A percentile compares a stretch with the other conserved stretches of the same genome.
Conservation (phyloP, 2,888 invertebrate species). For the Adela reaumurella region DNA sequence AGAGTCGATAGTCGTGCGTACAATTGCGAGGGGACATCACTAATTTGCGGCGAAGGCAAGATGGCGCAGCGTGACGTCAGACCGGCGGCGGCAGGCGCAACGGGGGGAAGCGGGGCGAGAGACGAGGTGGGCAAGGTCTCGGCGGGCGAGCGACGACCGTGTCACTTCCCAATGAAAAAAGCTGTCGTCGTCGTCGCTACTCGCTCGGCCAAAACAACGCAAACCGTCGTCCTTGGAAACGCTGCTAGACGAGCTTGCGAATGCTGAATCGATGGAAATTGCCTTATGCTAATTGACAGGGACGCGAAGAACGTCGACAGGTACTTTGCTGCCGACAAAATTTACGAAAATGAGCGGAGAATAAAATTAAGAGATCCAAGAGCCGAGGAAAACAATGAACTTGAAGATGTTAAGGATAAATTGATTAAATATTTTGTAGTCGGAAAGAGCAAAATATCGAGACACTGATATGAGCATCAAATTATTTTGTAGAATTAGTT, state of each 20-base stretch:
- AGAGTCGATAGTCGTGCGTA: constrained; percentile 25
- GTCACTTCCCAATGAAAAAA: constrained; percentile 50
- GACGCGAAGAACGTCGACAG: neutral
- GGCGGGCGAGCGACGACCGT: constrained; percentile 32
- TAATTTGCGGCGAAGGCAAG: constrained; percentile 26
- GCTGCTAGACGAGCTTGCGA: constrained; percentile 9
- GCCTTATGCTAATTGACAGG: neutral
- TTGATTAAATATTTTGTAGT: no score
- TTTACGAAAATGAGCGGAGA: no score
- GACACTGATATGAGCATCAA: no score
- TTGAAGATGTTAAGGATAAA: no score
- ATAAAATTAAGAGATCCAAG: no score
- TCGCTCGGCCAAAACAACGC: constrained; percentile 23
- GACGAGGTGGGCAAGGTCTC: constrained; percentile 35
- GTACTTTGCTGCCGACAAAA: neutral
- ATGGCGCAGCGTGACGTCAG: constrained; percentile 51
- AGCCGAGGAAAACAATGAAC: no score
- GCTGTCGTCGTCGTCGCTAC: neutral
- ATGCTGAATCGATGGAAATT: neutral
- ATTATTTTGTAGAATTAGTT: no score
- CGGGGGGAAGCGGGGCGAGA: constrained; percentile 10
- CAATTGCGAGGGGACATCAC: constrained; percentile 46
- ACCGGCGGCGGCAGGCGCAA: constrained; percentile 18
- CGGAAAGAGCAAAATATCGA: no score
- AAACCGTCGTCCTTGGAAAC: constrained; percentile 35